Percentiles rank a stretch among this genome's conserved stretches.
Conservation (phyloP, 2,113 vertebrate genomes). For the Baryphthengus martii region DNA sequence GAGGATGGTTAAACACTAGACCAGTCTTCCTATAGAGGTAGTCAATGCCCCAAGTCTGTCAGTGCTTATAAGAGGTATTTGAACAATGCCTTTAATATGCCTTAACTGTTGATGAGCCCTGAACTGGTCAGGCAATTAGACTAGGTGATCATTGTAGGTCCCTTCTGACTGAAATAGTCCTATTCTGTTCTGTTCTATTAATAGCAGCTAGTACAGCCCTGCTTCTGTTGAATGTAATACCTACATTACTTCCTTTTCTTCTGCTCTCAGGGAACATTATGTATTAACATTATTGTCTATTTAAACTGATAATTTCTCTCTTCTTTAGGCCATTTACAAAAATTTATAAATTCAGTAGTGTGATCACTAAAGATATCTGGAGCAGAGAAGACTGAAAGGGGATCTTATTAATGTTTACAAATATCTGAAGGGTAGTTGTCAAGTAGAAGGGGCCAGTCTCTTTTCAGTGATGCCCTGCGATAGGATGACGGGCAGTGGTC, state of each 20-base stretch:
- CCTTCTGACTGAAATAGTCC: not conserved
- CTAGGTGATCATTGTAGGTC: not conserved
- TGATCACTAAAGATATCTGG: too few species aligned
- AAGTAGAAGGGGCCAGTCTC: too few species aligned
- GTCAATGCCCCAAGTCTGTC: not conserved
- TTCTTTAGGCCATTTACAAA: not conserved
- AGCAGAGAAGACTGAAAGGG: too few species aligned
- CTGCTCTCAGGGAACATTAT: not conserved
- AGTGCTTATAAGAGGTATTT: not conserved
- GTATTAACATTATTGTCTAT: not conserved
- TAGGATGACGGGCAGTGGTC: too few species aligned
- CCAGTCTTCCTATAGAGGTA: not conserved
- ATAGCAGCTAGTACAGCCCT: not conserved
- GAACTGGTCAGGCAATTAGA: not conserved
- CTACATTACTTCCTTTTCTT: not conserved
- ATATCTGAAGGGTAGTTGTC: too few species aligned
- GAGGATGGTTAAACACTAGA: not conserved
- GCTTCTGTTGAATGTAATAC: not conserved
- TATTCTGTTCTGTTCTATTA: not conserved
- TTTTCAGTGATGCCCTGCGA: too few species aligned
- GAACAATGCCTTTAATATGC: not conserved
- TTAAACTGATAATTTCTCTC: not conserved
- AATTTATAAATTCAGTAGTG: too few species aligned
- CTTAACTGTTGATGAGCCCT: not conserved
- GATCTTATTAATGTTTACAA: too few species aligned